Evolutionary conservation across 1,140 invertebrate species (phyloP).

Genomic region (Drosophila carrolli): DNA sequence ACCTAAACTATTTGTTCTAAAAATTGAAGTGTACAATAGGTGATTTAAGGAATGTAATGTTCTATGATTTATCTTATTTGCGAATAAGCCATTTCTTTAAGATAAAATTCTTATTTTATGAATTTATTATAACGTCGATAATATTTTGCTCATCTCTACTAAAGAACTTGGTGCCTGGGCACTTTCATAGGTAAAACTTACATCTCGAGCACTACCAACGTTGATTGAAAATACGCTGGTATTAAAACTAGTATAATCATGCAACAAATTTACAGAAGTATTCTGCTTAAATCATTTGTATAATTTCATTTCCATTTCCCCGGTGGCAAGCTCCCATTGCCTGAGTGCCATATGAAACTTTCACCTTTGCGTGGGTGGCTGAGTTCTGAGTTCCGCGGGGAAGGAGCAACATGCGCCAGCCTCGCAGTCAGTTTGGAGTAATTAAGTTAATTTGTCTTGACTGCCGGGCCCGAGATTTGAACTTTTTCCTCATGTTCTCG

Average conservation of each 20-base stretch:
- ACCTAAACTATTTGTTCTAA: not conserved
- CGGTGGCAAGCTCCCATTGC: conserved; percentile 1
- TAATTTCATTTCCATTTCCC: conserved; percentile 34
- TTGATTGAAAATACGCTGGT: conserved; percentile 12
- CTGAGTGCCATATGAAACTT: conserved; percentile 34
- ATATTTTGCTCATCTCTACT: too few species aligned
- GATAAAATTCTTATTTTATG: too few species aligned
- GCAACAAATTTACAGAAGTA: conserved; percentile 29
- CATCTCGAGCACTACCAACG: conserved; percentile 2
- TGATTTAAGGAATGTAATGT: not conserved
- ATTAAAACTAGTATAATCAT: conserved; percentile 27
- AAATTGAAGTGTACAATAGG: too few species aligned
- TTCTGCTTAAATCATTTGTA: conserved; percentile 46
- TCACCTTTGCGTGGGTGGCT: conserved; percentile 23
- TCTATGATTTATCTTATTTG: too few species aligned
- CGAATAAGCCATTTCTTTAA: too few species aligned
- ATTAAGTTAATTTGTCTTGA: conserved; percentile 54
- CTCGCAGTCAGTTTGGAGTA: conserved; percentile 47
- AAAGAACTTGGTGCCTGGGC: not conserved
- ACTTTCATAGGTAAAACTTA: conserved; percentile 1
- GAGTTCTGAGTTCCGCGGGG: not conserved
- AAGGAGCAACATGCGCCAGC: conserved; percentile 10
- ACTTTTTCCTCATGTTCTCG: conserved; percentile 44
- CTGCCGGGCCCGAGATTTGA: conserved; percentile 45
- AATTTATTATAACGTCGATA: too few species aligned